A percentile compares a stretch with the other conserved stretches of the same genome.
phyloP scores from a whole-genome alignment of 2,888 invertebrate species.

The Hofmannophila pseudospretella region DNA sequence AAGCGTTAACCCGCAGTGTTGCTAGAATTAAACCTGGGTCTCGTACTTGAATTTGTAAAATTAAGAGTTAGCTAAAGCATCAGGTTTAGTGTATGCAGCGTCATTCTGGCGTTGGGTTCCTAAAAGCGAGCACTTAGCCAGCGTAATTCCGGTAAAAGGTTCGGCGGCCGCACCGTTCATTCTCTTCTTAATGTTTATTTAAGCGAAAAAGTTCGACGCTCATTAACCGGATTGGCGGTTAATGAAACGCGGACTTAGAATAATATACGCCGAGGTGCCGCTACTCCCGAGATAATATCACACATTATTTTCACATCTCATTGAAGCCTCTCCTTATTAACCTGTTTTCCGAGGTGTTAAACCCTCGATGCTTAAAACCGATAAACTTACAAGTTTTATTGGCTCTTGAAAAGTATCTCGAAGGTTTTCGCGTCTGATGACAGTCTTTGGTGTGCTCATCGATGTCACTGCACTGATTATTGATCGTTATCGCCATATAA shows the following conservation, averaged over 20 bases:
- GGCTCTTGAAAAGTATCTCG: constrained; percentile 18
- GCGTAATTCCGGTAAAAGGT: constrained; percentile 70
- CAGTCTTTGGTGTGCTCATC: constrained; percentile 11
- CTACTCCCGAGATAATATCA: constrained; percentile 51
- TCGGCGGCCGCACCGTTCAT: constrained; percentile 47
- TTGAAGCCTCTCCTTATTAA: constrained; percentile 51
- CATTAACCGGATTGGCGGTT: constrained; percentile 65
- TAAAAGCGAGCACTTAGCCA: constrained; percentile 61
- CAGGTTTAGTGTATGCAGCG: constrained; percentile 27
- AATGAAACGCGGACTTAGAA: constrained; percentile 58
- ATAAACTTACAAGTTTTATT: constrained; percentile 51
- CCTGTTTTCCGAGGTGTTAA: constrained; percentile 57
- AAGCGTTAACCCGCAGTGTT: not conserved
- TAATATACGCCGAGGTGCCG: constrained; percentile 35
- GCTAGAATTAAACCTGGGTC: not conserved
- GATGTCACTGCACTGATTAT: constrained; percentile 32
- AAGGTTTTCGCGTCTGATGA: constrained; percentile 10
- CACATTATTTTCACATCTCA: constrained; percentile 63
- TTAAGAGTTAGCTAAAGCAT: constrained; percentile 16
- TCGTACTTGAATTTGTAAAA: constrained; percentile 13
- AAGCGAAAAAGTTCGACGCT: constrained; percentile 67
- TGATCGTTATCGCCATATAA: constrained; percentile 15
- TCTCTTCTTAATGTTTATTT: constrained; percentile 70
- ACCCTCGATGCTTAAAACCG: constrained; percentile 39
- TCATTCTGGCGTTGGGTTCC: constrained; percentile 33